Base-by-base conservation (phyloP, 2,888 invertebrate species). In the Xiphydria camelus region DNA sequence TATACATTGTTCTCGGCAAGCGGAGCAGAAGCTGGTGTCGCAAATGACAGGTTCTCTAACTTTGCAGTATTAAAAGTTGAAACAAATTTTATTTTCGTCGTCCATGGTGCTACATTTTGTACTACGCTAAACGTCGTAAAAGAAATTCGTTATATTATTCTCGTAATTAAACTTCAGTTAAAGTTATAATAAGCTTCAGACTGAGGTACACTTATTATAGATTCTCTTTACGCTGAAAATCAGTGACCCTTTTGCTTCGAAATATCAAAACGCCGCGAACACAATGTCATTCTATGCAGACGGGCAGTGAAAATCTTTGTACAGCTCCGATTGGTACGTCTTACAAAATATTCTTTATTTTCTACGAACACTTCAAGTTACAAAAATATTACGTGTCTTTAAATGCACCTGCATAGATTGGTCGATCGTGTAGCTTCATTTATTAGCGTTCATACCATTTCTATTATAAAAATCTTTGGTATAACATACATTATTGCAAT, bases 381-480 rank as follows among this genome's bases (percentile, higher is more conserved):
- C n/a, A n/a, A n/a, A n/a, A n/a, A n/a, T n/a, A n/a, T n/a, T n/a
- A n/a, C n/a, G n/a, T n/a, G n/a, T n/a, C n/a, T n/a, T n/a, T n/a
- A n/a, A n/a, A n/a, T n/a, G 23, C 23, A 23, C n/a, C 23, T 23
- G 7, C 23, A 6, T n/a, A 7, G 7, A n/a, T 7, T n/a, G 23
- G 23, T 6, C n/a, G 6, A 7, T 23, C 23, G 23, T 6, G 23
- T 23, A 23, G 6, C 6, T 6, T n/a, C 6, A n/a, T 34, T 18
- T 17, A 10, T 26, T 34, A 45, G 19, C 19, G 45, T 41, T 49
- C 32, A 33, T 40, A 41, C 32, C 35, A 36, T 40, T 38, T 41
- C 44, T 48, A 49, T 47, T 45, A 50, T 36, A 51, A 65, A 60
- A 64, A 68, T 74, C 74, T 73, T 74, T 74, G 74, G 74, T 66